These are phyloP conservation scores for Chelonoidis abingdonii DNA, from an alignment of 2,113 vertebrate genomes.

Conservation along the genomic window DNA sequence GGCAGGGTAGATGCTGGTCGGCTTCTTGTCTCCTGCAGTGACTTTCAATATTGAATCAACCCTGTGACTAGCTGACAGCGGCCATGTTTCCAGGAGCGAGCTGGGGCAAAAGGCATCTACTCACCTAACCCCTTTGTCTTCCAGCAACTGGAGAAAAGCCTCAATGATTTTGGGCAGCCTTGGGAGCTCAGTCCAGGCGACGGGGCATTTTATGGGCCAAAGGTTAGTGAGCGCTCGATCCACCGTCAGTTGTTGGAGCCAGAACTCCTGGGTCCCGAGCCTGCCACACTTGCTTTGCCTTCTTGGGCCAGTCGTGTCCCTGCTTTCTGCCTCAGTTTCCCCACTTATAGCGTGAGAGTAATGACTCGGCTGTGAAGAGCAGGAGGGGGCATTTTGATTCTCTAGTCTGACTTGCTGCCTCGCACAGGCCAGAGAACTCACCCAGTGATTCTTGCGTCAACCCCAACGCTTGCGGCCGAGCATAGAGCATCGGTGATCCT, in stretches of 20 bases:
- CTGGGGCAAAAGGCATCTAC: no score
- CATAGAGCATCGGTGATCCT: not conserved
- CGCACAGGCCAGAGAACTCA: not conserved
- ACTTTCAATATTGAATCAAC: not conserved
- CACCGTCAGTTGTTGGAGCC: not conserved
- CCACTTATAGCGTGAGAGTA: not conserved
- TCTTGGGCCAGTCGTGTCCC: not conserved
- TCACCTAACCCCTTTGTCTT: not conserved
- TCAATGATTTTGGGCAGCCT: slow-evolving; percentile 84
- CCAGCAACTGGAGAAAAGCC: slow-evolving; percentile 87
- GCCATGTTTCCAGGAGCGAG: accelerated
- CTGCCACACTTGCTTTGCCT: not conserved
- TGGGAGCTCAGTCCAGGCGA: slow-evolving; percentile 91
- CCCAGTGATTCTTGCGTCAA: not conserved
- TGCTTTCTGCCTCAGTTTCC: not conserved
- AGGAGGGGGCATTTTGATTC: not conserved
- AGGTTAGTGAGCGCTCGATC: slow-evolving; percentile 77
- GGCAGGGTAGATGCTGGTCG: not conserved
- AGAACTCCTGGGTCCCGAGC: not conserved
- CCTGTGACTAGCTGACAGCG: no score
- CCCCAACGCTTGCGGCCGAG: accelerated
- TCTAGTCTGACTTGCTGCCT: not conserved
- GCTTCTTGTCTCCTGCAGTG: not conserved
- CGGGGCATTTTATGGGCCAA: slow-evolving; percentile 95
- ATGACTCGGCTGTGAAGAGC: not conserved